phyloP scores from a whole-genome alignment of 1,140 invertebrate species.

The Neodiprion fabricii region DNA sequence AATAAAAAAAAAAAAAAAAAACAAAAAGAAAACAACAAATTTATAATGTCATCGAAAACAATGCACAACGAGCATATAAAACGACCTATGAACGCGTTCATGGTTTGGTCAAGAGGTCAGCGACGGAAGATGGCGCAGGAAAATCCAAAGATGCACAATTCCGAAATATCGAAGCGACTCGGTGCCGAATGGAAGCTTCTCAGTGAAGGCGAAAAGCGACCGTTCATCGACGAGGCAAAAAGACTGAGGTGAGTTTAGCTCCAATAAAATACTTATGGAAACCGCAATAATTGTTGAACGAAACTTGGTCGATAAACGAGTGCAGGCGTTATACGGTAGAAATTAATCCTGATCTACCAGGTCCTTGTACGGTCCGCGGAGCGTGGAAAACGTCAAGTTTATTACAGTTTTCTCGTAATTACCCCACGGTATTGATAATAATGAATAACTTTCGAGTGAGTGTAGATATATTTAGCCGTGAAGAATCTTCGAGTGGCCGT shows the following conservation, averaged over 20 bases:
- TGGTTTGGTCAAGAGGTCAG: slow-evolving; percentile 92
- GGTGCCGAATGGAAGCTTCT: slow-evolving; percentile 91
- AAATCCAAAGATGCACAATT: slow-evolving; percentile 98
- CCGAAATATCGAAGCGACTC: slow-evolving; percentile 90
- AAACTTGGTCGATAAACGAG: too few species aligned
- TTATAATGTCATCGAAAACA: slow-evolving; percentile 49
- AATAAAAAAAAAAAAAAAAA: neutral
- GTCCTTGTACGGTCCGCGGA: too few species aligned
- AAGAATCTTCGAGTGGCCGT: too few species aligned
- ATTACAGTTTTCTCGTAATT: too few species aligned
- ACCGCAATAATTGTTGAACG: neutral
- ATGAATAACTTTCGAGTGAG: too few species aligned
- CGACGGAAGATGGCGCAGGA: slow-evolving; percentile 96
- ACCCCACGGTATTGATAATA: too few species aligned
- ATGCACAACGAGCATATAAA: slow-evolving; percentile 80
- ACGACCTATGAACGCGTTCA: slow-evolving; percentile 92
- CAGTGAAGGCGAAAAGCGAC: slow-evolving; percentile 86
- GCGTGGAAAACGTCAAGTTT: too few species aligned
- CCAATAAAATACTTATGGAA: slow-evolving; percentile 31
- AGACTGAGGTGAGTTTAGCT: slow-evolving; percentile 78
- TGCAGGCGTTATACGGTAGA: too few species aligned
- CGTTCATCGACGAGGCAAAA: slow-evolving; percentile 98
- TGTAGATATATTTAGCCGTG: too few species aligned
- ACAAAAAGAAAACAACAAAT: neutral
- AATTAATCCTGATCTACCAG: too few species aligned